Conservation (phyloP, 2,113 vertebrate genomes). For the Puffinus mauretanicus region DNA sequence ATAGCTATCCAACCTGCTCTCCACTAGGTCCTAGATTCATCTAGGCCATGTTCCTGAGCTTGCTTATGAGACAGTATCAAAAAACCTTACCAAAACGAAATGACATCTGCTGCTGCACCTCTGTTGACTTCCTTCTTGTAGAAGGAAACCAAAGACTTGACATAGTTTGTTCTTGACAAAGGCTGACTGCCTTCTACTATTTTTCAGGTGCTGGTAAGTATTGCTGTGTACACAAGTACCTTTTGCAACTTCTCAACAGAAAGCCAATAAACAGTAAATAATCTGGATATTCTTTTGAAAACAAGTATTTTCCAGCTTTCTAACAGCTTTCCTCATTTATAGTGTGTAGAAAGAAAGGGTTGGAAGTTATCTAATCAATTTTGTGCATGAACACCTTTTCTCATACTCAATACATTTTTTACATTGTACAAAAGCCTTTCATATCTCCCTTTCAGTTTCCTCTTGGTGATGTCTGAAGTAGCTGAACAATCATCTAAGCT, state of each 20-base stretch:
- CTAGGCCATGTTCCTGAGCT: neutral
- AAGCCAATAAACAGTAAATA: neutral
- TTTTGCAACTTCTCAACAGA: neutral
- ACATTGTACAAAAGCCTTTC: neutral
- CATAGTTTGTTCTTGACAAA: neutral
- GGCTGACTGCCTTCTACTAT: neutral
- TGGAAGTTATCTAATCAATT: neutral
- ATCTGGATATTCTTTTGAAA: neutral
- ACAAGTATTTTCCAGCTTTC: neutral
- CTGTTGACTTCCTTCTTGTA: neutral
- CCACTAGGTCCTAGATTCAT: neutral
- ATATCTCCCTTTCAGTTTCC: neutral
- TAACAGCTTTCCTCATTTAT: neutral
- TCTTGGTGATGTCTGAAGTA: neutral
- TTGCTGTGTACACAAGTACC: neutral
- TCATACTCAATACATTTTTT: neutral
- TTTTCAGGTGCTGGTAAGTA: neutral
- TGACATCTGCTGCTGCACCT: neutral
- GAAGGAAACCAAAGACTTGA: neutral
- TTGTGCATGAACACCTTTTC: neutral
- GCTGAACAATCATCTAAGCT: neutral
- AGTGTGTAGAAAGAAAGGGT: neutral
- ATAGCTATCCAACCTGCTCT: neutral
- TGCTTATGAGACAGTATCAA: neutral
- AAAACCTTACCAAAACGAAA: neutral